phyloP scores from a whole-genome alignment of 1,140 invertebrate species.

The Drosophila pectinifera region DNA sequence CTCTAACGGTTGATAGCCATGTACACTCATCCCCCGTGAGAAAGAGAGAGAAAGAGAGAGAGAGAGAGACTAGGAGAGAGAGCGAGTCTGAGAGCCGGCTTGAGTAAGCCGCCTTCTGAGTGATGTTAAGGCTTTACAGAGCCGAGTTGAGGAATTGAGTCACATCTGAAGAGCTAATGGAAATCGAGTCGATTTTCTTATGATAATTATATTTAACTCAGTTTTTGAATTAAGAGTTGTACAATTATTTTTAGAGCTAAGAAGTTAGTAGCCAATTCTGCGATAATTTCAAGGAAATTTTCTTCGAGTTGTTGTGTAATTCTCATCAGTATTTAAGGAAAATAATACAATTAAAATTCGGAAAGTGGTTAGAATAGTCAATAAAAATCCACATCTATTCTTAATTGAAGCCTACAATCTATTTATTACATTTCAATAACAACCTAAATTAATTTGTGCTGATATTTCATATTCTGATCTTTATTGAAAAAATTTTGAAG shows the following conservation, averaged over 20 bases:
- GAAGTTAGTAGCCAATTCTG: no score
- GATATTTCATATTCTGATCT: no score
- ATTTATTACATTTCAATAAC: no score
- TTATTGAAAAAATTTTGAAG: no score
- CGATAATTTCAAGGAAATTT: accelerated
- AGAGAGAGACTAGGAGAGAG: conserved; percentile 1
- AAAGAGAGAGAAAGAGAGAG: conserved; percentile 7
- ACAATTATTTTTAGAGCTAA: neutral
- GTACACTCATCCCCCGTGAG: conserved; percentile 41
- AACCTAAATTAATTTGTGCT: no score
- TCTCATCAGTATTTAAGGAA: no score
- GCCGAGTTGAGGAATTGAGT: conserved; percentile 14
- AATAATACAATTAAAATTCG: no score
- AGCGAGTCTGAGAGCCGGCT: conserved; percentile 14
- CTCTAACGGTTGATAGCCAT: conserved; percentile 74
- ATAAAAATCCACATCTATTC: no score
- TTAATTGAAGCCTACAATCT: no score
- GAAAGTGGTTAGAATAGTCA: no score
- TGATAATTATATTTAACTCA: neutral
- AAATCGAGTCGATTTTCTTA: neutral
- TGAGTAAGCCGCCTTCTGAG: conserved; percentile 50
- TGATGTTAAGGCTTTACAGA: conserved; percentile 55
- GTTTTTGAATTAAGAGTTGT: no score
- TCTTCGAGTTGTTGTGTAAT: neutral
- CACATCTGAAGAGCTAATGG: neutral